A percentile compares a stretch with the other conserved stretches of the same genome.
phyloP scores from a whole-genome alignment of 2,888 invertebrate species.

The Zeuzera pyrina region DNA sequence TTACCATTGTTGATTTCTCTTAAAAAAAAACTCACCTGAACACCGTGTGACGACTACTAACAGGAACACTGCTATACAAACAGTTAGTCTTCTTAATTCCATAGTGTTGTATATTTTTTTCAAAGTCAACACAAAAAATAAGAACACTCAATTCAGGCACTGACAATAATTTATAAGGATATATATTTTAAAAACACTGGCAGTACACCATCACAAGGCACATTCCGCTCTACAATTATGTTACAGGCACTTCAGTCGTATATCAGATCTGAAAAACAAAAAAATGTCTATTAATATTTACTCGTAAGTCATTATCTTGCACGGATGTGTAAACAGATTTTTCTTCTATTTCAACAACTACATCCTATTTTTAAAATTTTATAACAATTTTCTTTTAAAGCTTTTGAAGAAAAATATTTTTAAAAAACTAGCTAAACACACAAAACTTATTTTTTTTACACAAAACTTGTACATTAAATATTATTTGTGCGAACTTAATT shows the following conservation, averaged over 20 bases:
- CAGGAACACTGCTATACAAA: constrained; percentile 38
- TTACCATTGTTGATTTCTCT: too few species aligned
- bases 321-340: too few species aligned
- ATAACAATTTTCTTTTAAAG: too few species aligned
- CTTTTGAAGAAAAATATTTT: too few species aligned
- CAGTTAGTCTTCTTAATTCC: constrained; percentile 44
- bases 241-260: constrained; percentile 42
- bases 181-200: constrained; percentile 26
- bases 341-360: too few species aligned
- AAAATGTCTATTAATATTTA: too few species aligned
- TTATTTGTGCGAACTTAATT: too few species aligned
- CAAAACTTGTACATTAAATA: too few species aligned
- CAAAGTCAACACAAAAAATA: constrained; percentile 23
- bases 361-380: too few species aligned
- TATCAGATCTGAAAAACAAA: constrained; percentile 41
- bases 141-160: constrained; percentile 28
- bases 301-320: too few species aligned
- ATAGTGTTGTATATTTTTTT: constrained; percentile 29
- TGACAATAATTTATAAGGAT: constrained; percentile 24
- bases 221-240: constrained; percentile 34
- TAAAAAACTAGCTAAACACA: too few species aligned
- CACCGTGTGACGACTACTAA: constrained; percentile 39
- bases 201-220: constrained; percentile 58
- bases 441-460: too few species aligned
- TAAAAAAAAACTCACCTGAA: constrained; percentile 39